Conservation (phyloP, 2,113 vertebrate species). For the Cygnus atratus region DNA sequence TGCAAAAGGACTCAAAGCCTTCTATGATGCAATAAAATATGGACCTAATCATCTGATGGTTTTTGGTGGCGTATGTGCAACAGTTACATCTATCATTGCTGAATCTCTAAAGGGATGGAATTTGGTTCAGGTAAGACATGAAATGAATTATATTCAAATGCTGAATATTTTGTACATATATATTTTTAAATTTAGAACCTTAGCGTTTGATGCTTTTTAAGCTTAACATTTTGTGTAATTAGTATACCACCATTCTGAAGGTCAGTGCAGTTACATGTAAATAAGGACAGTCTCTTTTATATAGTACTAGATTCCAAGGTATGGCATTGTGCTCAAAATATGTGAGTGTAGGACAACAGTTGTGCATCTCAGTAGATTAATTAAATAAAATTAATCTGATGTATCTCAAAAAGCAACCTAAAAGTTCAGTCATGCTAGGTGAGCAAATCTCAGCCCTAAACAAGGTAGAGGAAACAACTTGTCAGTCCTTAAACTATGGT, state of each 20-base stretch:
- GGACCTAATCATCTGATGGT: constrained; percentile 99
- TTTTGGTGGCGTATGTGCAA: constrained; percentile 97
- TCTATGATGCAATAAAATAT: constrained; percentile 98
- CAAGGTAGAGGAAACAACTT: not conserved
- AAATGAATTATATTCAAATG: not conserved
- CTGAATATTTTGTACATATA: not conserved
- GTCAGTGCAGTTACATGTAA: not conserved
- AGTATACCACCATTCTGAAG: not conserved
- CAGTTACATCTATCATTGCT: constrained; percentile 97
- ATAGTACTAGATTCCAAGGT: not conserved
- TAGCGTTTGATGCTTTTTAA: not conserved
- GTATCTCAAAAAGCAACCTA: not conserved
- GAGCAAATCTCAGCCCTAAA: not conserved
- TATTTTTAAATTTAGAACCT: not conserved
- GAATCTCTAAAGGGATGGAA: constrained; percentile 98
- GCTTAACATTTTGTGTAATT: not conserved
- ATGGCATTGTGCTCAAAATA: not conserved
- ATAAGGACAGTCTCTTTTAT: not conserved
- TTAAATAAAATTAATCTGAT: not conserved
- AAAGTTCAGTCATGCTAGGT: not conserved
- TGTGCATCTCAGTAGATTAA: not conserved
- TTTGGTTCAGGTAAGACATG: constrained; percentile 91
- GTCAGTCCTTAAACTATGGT: not conserved
- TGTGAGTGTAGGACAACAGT: not conserved
- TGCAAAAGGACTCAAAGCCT: constrained; percentile 96